Evolutionary conservation across 1,140 invertebrate genomes (phyloP).

Genomic region (Drosophila simulans): DNA sequence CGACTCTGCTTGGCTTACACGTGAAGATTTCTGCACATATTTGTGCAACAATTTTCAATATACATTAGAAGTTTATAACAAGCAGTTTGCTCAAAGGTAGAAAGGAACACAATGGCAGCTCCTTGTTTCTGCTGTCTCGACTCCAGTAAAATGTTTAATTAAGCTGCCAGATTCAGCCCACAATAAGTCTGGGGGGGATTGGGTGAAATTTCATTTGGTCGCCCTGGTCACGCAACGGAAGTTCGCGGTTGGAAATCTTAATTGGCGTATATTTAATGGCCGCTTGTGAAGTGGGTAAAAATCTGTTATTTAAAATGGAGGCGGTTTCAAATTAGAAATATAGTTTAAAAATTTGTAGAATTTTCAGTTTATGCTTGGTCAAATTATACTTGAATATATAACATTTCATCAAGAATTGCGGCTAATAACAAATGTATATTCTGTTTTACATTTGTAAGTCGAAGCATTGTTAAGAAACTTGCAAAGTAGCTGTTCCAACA

Average conservation of each 20-base stretch:
- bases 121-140: constrained; percentile 14
- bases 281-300: neutral
- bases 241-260: constrained; percentile 26
- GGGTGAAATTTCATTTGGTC: constrained; percentile 13
- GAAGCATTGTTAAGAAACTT: no score
- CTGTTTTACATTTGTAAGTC: no score
- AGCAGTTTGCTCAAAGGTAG: neutral
- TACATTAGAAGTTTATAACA: no score
- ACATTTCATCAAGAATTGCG: no score
- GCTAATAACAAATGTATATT: neutral
- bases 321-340: neutral
- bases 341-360: no score
- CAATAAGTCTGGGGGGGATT: neutral
- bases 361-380: no score
- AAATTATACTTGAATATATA: no score
- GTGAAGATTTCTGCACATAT: constrained; percentile 43
- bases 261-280: constrained; percentile 31
- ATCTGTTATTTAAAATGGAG: neutral
- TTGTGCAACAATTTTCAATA: constrained; percentile 42
- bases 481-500: no score
- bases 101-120: constrained; percentile 6
- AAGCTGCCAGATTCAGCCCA: constrained; percentile 50
- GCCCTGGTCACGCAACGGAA: constrained; percentile 44
- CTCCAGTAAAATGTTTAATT: constrained; percentile 65
- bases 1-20: constrained; percentile 2